A percentile compares a stretch with the other conserved stretches of the same genome.
Evolutionary conservation across 2,888 invertebrate species (phyloP).

Genomic region (Xanthia icteritia): DNA sequence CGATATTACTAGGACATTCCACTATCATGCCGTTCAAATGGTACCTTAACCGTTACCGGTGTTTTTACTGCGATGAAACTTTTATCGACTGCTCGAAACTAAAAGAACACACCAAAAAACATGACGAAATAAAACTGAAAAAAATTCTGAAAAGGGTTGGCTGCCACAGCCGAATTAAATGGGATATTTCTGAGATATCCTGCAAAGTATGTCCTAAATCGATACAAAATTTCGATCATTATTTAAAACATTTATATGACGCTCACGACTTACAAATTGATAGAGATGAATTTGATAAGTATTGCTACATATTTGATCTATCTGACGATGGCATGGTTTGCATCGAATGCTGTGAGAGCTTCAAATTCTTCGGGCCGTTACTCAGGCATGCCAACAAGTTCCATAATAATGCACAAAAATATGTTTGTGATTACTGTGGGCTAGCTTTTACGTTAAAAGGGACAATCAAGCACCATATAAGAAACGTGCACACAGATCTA

Average conservation of each 20-base stretch:
- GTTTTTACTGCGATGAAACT: conserved; percentile 70
- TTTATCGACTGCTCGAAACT: conserved; percentile 41
- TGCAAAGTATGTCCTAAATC: conserved; percentile 74
- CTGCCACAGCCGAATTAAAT: conserved; percentile 69
- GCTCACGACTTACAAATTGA: conserved; percentile 67
- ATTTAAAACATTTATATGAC: conserved; percentile 64
- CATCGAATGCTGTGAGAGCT: conserved; percentile 71
- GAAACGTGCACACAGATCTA: conserved; percentile 59
- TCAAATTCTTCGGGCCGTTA: conserved; percentile 74
- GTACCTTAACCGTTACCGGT: conserved; percentile 68
- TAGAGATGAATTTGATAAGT: conserved; percentile 56
- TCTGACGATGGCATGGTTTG: conserved; percentile 73
- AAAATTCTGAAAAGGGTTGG: conserved; percentile 29
- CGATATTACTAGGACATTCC: conserved; percentile 64
- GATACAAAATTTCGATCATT: conserved; percentile 64
- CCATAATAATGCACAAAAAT: conserved; percentile 68
- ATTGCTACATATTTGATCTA: conserved; percentile 69
- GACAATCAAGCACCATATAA: conserved; percentile 70
- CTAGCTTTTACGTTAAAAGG: conserved; percentile 71
- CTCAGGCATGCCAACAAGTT: conserved; percentile 72
- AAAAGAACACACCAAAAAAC: conserved; percentile 41
- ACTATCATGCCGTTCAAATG: conserved; percentile 73
- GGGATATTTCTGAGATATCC: conserved; percentile 74
- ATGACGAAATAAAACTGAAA: conserved; percentile 30
- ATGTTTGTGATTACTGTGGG: conserved; percentile 75